Base-by-base conservation (phyloP, 2,113 vertebrate genomes). In the Callorhinus ursinus region DNA sequence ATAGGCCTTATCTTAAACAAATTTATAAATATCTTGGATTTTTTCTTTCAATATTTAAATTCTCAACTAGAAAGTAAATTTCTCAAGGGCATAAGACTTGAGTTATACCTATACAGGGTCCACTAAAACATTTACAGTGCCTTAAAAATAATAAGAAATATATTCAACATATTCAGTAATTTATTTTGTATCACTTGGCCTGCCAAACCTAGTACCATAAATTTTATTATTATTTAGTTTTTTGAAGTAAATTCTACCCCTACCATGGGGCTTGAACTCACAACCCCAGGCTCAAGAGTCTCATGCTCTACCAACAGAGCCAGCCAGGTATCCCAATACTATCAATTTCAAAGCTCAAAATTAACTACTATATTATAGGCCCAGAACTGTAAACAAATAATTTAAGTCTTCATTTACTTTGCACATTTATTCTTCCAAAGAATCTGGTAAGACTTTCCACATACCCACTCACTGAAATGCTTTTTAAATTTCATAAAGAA, bases 341-440 rank as follows among this genome's bases (percentile, higher is more conserved):
- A 87, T 91, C 65, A 77, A 83, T 83, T 79, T 79, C 49, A 85
- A 91, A 97, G 46, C 24, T 96, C 49, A 95, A 96, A 86, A 92
- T 26, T 85, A 88, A 91, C 18, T 91, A 53, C 33, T 53, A 28
- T 63, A 63, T 57, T 77, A 53, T 9, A 93, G 53, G 33, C 46
- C 10, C 55, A 63, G 51, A 96, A 96, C 9, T 69, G 14, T 82
- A 87, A 95, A 82, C 26, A 95, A 93, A 79, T 22, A 8, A 88
- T 39, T 90, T 69, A 77, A 39, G 59, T 87, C 59, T 90, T 85
- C 76, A 82, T 90, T 81, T 80, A 82, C 26, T 93, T 85, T 46
- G 42, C 65, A 46, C 5, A 90, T 90, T 85, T 90, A 94, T 85
- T 42, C 22, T 93, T 92, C 33, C 57, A 85, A 95, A 96, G 65